These are phyloP conservation scores for Dreissena rostriformis DNA, from an alignment of 1,140 invertebrate genomes.

Conservation along the genomic window DNA sequence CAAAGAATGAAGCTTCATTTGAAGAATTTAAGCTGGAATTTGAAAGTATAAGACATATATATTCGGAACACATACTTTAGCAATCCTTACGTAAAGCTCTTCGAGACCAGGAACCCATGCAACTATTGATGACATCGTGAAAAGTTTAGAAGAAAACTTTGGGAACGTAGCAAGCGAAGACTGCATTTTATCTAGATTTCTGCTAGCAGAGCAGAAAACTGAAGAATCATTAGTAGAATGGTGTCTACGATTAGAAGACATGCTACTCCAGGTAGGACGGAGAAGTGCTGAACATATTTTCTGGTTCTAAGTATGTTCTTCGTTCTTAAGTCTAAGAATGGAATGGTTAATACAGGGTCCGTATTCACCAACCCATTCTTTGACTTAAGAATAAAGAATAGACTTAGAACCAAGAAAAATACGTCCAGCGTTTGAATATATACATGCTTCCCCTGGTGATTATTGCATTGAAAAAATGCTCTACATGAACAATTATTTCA, in stretches of 20 bases:
- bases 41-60: conserved; percentile 13
- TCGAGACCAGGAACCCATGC: background rate
- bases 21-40: conserved; percentile 33
- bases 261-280: conserved; percentile 4
- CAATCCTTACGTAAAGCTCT: background rate
- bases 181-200: conserved; percentile 14
- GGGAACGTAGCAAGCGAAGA: conserved; percentile 19
- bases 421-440: too few relatives aligned
- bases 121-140: conserved; percentile 22
- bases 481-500: too few relatives aligned
- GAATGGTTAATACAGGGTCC: too few relatives aligned
- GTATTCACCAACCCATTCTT: too few relatives aligned
- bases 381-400: too few relatives aligned
- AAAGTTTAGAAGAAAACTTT: conserved; percentile 22
- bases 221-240: conserved; percentile 23
- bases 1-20: conserved; percentile 26
- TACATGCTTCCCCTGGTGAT: too few relatives aligned
- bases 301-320: too few relatives aligned
- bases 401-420: too few relatives aligned
- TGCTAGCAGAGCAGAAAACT: conserved; percentile 4
- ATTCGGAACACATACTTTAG: conserved; percentile 12
- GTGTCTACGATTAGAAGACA: conserved; percentile 3
- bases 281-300: too few relatives aligned
- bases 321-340: too few relatives aligned
- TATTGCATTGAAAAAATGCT: too few relatives aligned